Percentiles rank a stretch among this genome's conserved stretches.
Conservation (phyloP, 2,888 invertebrate genomes). For the Eupithecia tripunctaria region DNA sequence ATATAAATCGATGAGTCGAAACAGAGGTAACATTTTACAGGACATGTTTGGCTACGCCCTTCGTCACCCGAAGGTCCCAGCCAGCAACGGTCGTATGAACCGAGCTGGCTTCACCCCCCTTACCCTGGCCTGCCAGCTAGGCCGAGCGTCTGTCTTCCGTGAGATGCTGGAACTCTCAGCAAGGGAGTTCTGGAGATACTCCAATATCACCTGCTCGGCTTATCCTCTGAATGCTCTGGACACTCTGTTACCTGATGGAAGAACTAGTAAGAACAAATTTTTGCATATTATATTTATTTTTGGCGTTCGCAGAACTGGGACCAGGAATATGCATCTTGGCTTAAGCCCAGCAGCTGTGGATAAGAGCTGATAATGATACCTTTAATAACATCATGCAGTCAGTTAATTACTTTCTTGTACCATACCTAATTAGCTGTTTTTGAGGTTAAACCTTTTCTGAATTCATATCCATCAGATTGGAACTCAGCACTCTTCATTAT, state of each 20-base stretch:
- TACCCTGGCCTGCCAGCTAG: slow-evolving; percentile 97
- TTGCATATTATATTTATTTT: not conserved
- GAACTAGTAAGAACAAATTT: slow-evolving; percentile 90
- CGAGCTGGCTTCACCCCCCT: slow-evolving; percentile 96
- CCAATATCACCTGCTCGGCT: slow-evolving; percentile 98
- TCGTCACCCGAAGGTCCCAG: slow-evolving; percentile 96
- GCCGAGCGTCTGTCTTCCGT: slow-evolving; percentile 97
- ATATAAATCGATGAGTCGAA: not conserved
- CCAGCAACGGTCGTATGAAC: slow-evolving; percentile 96
- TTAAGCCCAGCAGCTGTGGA: not conserved
- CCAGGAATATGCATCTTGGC: not conserved
- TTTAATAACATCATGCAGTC: not conserved
- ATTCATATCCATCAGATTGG: slow-evolving; percentile 91
- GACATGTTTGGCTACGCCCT: slow-evolving; percentile 99
- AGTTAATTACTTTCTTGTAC: not conserved
- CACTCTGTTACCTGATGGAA: slow-evolving; percentile 96
- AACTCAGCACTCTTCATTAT: slow-evolving; percentile 99
- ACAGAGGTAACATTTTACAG: slow-evolving; percentile 72
- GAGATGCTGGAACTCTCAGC: slow-evolving; percentile 98
- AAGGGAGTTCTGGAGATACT: slow-evolving; percentile 99
- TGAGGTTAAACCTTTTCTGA: not conserved
- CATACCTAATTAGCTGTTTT: not conserved
- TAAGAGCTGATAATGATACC: not conserved
- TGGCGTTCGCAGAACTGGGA: not conserved
- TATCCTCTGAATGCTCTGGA: slow-evolving; percentile 98